Evolutionary conservation across 2,797 vertebrate genomes (phyloP), one percentile per base, ranked within the genome.

Genomic region (Valencia hispanica): DNA sequence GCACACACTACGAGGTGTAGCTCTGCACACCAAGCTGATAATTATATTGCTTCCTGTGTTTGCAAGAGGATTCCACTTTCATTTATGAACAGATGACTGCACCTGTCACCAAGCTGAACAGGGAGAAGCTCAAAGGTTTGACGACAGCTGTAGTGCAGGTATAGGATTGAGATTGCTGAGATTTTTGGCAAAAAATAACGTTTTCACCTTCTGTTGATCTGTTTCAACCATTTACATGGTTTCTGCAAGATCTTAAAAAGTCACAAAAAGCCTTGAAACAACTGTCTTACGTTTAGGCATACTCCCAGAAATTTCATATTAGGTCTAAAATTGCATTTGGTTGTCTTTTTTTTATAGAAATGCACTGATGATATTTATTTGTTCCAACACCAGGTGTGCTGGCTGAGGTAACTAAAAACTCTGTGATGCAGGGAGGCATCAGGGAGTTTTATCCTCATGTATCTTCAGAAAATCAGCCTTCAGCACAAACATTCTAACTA

Each of bases 61-160:
- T 70, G 66, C 43, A 47, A 32, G 68, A 70, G 73, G 50, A 43
- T 78, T 69, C 79, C 74, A 48, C 80, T 86, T 87, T 86, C 70
- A 88, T 86, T 81, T 81, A 80, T 22, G 72, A 66, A 74, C 48
- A 73, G 79, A 89, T 80, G 68, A 76, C 77, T 78, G 74, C 81
- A 84, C 70, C 66, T 84, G 82, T 82, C 84, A 74, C 69, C 25
- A 73, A 47, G 53, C 47, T 79, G 36, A 80, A 81, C 71, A 72
- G 65, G 65, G 74, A 74, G 34, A 65, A 39, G 20, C 8, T 65
- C 18, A 65, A 39, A 39, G 61, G 3, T 50, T 50, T 50, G 22
- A 50, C 48, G 0, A 5, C 2, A 50, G 48, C 61, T 39, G 9
- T 65, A 65, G 34, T 25, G 10, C 1, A 65, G 9, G 34, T 25